These are phyloP conservation scores for Tachina fera DNA, from an alignment of 2,888 invertebrate species.

Conservation along the genomic window DNA sequence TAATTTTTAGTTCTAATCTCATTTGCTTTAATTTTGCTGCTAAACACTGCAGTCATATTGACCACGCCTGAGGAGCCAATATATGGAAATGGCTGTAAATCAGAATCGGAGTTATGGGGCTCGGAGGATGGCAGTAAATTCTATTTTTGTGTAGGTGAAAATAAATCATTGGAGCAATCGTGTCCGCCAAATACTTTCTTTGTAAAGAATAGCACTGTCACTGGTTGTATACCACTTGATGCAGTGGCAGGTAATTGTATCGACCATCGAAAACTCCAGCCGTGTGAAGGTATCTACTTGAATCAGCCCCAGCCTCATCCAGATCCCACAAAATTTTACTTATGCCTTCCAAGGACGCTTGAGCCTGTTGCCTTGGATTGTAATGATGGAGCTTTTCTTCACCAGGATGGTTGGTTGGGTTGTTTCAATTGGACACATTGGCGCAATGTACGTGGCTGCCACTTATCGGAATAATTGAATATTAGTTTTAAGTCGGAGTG, in stretches of 20 bases:
- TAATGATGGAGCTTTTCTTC: slow-evolving; percentile 69
- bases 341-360: slow-evolving; percentile 65
- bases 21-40: slow-evolving; percentile 46
- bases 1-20: slow-evolving; percentile 66
- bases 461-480: neutral
- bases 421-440: slow-evolving; percentile 73
- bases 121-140: slow-evolving; percentile 73
- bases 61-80: neutral
- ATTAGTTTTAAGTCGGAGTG: neutral
- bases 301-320: slow-evolving; percentile 67
- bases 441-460: slow-evolving; percentile 71
- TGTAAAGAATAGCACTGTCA: slow-evolving; percentile 73
- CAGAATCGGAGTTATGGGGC: slow-evolving; percentile 72
- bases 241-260: slow-evolving; percentile 70
- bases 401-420: slow-evolving; percentile 72
- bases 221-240: slow-evolving; percentile 73
- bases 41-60: slow-evolving; percentile 46
- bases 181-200: slow-evolving; percentile 73
- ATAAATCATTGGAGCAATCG: slow-evolving; percentile 65
- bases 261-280: neutral
- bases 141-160: slow-evolving; percentile 70
- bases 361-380: slow-evolving; percentile 67
- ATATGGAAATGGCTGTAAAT: slow-evolving; percentile 63
- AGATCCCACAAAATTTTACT: slow-evolving; percentile 73
- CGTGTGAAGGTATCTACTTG: slow-evolving; percentile 68